phyloP scores from a whole-genome alignment of 2,888 invertebrate species.

The Dexiosoma caninum region DNA sequence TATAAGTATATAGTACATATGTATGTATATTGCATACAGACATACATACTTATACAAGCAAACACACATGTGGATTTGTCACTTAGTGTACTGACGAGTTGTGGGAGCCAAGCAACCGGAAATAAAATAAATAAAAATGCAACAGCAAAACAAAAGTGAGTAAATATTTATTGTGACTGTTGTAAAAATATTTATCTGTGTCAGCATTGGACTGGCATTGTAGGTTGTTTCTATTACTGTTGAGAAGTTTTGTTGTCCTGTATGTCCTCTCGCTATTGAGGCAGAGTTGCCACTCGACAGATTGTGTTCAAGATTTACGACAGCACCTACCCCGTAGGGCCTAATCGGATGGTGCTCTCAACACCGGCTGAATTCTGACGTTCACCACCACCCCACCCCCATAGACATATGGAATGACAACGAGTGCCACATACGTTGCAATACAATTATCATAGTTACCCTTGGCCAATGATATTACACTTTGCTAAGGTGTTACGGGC shows the following conservation, averaged over 20 bases:
- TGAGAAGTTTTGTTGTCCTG: conserved; percentile 1
- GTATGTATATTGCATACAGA: too few species aligned
- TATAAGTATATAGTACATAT: too few species aligned
- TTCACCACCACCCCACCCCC: too few species aligned
- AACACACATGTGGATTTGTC: not conserved
- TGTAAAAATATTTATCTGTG: not conserved
- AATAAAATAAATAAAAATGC: conserved; percentile 8
- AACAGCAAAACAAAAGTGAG: not conserved
- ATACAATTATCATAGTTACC: too few species aligned
- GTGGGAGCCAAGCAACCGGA: conserved; percentile 3
- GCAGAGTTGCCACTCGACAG: not conserved
- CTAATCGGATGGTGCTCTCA: too few species aligned
- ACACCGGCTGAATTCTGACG: too few species aligned
- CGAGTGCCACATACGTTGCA: too few species aligned
- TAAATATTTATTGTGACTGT: conserved; percentile 15
- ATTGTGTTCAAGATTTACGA: too few species aligned
- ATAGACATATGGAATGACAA: too few species aligned
- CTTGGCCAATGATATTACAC: too few species aligned
- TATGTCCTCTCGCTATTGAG: not conserved
- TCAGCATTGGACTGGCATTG: not conserved
- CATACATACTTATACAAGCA: not conserved
- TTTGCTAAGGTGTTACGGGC: too few species aligned
- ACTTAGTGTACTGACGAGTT: not conserved
- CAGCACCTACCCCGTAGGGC: too few species aligned
- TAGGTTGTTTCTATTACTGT: not conserved